Evolutionary conservation across 1,140 invertebrate genomes (phyloP).

Genomic region (Drosophila gunungcola): DNA sequence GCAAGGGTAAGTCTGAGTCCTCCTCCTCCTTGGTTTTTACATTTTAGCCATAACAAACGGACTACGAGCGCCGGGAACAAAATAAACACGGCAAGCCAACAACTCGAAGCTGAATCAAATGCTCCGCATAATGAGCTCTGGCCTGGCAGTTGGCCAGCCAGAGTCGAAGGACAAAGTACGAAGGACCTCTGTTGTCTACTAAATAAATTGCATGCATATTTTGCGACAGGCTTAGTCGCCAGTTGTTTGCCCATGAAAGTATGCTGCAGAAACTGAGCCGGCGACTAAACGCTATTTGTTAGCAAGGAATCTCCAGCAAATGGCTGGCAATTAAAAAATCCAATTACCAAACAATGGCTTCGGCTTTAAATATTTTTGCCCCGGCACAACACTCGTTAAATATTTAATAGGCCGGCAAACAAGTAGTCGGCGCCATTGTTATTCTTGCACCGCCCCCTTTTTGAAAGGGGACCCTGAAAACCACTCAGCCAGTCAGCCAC

Average conservation of each 20-base stretch:
- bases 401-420: slow-evolving; percentile 69
- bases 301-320: not conserved
- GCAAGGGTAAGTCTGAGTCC: slow-evolving; percentile 86
- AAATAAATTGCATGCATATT: slow-evolving; percentile 64
- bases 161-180: slow-evolving; percentile 8
- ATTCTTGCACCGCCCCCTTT: slow-evolving; percentile 53
- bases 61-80: slow-evolving; percentile 12
- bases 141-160: slow-evolving; percentile 67
- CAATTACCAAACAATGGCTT: slow-evolving; percentile 61
- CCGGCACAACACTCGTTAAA: slow-evolving; percentile 59
- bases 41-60: slow-evolving; percentile 21
- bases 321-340: slow-evolving; percentile 46
- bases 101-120: slow-evolving; percentile 28
- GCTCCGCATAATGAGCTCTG: slow-evolving; percentile 61
- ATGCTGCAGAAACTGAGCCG: slow-evolving; percentile 32
- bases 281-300: slow-evolving; percentile 22
- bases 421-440: slow-evolving; percentile 59
- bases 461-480: not conserved
- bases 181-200: slow-evolving; percentile 24
- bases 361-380: slow-evolving; percentile 56
- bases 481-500: slow-evolving; percentile 52
- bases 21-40: not conserved
- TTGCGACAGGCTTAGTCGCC: slow-evolving; percentile 27
- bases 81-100: slow-evolving; percentile 1
- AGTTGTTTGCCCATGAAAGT: slow-evolving; percentile 39